phyloP scores from a whole-genome alignment of 2,113 vertebrate species.

The Callipepla californica region DNA sequence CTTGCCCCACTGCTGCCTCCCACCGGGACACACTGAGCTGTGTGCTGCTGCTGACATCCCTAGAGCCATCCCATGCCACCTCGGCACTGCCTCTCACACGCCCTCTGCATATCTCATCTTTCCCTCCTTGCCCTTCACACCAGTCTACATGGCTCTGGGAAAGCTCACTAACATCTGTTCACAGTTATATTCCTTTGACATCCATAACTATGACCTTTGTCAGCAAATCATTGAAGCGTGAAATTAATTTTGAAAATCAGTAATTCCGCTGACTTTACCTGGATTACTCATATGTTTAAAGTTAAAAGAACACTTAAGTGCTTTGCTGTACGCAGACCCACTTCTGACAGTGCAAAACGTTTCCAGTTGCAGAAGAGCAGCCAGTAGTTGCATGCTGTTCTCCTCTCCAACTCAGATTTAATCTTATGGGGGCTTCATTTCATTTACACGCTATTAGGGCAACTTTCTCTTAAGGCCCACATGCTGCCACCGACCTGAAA shows the following conservation, averaged over 20 bases:
- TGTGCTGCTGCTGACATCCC: not conserved
- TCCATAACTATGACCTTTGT: constrained; percentile 41
- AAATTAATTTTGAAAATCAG: constrained; percentile 46
- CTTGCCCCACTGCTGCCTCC: not conserved
- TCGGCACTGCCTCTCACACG: fast-evolving
- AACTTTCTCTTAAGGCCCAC: not conserved
- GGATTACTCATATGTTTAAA: not conserved
- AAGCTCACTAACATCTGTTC: constrained; percentile 22
- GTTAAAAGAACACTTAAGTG: not conserved
- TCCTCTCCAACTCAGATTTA: not conserved
- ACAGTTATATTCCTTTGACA: constrained; percentile 1
- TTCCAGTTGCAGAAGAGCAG: constrained; percentile 29
- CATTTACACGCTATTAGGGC: not conserved
- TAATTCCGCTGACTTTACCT: constrained; percentile 17
- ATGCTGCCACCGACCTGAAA: not conserved
- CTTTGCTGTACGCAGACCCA: not conserved
- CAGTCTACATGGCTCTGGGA: not conserved
- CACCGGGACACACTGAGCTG: not conserved
- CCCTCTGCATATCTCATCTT: not conserved
- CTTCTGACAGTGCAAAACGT: not conserved
- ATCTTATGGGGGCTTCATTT: not conserved
- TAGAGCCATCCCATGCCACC: not conserved
- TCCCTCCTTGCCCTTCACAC: not conserved
- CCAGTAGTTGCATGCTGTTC: constrained; percentile 6
- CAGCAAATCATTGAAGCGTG: constrained; percentile 39